Evolutionary conservation across 2,113 vertebrate genomes (phyloP).

Genomic region (Columba janthina): DNA sequence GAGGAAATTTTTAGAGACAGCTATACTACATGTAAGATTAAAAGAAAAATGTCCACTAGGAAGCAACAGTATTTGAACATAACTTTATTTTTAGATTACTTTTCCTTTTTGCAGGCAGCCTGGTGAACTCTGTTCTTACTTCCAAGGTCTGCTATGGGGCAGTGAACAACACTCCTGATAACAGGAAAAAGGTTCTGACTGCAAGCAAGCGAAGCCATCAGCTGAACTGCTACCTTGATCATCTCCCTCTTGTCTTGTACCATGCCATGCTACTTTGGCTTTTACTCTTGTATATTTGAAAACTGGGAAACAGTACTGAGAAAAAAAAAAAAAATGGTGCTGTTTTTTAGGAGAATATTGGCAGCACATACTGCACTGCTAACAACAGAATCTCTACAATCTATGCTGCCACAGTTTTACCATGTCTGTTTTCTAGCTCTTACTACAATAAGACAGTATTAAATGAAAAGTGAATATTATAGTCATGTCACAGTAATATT

Average conservation of each 20-base stretch:
- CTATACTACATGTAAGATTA: not conserved
- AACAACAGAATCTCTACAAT: not conserved
- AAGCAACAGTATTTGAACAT: not conserved
- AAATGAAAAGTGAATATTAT: not conserved
- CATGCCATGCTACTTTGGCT: not conserved
- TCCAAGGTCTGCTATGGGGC: conserved; percentile 15
- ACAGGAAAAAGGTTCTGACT: not conserved
- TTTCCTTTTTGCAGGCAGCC: not conserved
- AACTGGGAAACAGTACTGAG: not conserved
- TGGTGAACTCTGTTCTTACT: not conserved
- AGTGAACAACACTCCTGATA: not conserved
- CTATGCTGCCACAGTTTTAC: not conserved
- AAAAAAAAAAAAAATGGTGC: not conserved
- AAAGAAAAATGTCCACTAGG: not conserved
- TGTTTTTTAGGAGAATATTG: not conserved
- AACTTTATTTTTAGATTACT: conserved; percentile 8
- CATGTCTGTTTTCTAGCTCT: not conserved
- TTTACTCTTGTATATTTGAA: not conserved
- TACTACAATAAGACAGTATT: not conserved
- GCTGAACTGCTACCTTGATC: conserved; percentile 9
- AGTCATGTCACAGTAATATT: not conserved
- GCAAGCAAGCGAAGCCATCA: not conserved
- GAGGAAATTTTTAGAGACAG: not conserved
- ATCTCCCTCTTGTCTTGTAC: conserved; percentile 23
- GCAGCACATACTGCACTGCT: not conserved